A percentile compares a stretch with the other conserved stretches of the same genome.
Evolutionary conservation across 2,797 vertebrate genomes (phyloP).

Genomic region (Furcifer pardalis): DNA sequence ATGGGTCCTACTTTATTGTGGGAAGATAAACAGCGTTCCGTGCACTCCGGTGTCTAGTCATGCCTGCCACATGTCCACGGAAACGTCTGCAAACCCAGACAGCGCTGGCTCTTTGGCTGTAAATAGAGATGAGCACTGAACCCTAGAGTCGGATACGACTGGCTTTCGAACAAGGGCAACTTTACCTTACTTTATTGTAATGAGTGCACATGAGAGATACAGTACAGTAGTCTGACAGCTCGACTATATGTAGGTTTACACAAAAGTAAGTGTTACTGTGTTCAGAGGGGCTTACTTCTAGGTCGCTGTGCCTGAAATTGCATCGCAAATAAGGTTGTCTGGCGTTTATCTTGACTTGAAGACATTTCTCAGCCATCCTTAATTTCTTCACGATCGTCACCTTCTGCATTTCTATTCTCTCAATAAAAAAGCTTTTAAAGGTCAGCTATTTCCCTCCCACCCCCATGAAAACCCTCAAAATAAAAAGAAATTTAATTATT

Average conservation of each 20-base stretch:
- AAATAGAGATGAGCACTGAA: too few relatives aligned
- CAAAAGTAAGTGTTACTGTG: not conserved
- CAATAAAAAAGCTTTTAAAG: not conserved
- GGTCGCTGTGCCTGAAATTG: not conserved
- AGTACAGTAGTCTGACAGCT: too few relatives aligned
- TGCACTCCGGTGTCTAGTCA: too few relatives aligned
- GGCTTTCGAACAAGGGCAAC: too few relatives aligned
- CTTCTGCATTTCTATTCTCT: too few relatives aligned
- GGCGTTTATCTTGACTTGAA: not conserved
- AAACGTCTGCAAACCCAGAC: too few relatives aligned
- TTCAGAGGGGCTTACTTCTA: not conserved
- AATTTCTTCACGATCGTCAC: too few relatives aligned
- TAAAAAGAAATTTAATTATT: not conserved
- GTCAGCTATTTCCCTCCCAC: not conserved
- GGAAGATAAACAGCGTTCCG: too few relatives aligned
- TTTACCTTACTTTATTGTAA: not conserved
- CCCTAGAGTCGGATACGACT: too few relatives aligned
- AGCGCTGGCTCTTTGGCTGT: too few relatives aligned
- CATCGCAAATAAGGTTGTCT: not conserved
- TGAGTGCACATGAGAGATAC: not conserved
- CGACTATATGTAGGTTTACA: not conserved
- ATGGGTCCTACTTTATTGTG: not conserved
- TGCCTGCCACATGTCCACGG: too few relatives aligned
- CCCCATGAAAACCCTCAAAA: not conserved
- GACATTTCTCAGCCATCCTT: not conserved